phyloP scores from a whole-genome alignment of 2,888 invertebrate genomes.

The Ichneumon xanthorius region DNA sequence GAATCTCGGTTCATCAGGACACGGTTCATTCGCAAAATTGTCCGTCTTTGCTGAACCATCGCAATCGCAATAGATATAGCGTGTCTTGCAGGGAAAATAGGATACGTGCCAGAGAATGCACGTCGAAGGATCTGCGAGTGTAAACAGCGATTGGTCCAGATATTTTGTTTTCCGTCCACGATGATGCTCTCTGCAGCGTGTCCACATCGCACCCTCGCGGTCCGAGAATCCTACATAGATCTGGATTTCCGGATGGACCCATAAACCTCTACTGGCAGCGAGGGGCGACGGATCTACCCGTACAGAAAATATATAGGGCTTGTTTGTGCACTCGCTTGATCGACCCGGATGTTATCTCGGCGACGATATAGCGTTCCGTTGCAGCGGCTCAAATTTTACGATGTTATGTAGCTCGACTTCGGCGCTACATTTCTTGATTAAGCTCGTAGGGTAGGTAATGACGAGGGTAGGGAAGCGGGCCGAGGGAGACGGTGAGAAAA shows the following conservation, averaged over 20 bases:
- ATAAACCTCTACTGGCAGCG: neutral
- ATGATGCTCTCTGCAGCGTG: slow-evolving; percentile 14
- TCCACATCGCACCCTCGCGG: neutral
- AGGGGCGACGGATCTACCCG: neutral
- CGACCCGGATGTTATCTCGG: slow-evolving; percentile 1
- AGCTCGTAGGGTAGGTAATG: neutral
- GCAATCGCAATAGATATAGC: neutral
- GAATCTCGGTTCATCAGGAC: neutral
- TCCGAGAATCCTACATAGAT: neutral
- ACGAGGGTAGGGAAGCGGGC: neutral
- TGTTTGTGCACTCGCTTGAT: slow-evolving; percentile 1
- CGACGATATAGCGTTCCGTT: neutral
- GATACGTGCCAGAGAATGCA: slow-evolving; percentile 54
- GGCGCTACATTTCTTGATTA: neutral
- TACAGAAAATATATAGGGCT: neutral
- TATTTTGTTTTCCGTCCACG: slow-evolving; percentile 41
- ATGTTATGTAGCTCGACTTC: neutral
- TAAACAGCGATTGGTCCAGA: slow-evolving; percentile 51
- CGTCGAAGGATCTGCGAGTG: slow-evolving; percentile 40
- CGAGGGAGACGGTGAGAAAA: neutral
- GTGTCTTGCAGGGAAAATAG: slow-evolving; percentile 2
- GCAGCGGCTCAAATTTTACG: slow-evolving; percentile 7
- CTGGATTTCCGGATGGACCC: neutral
- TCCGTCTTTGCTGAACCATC: neutral
- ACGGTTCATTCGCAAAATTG: neutral